A percentile compares a stretch with the other conserved stretches of the same genome.
Conservation (phyloP, 2,797 vertebrate genomes). For the Lemur catta region DNA sequence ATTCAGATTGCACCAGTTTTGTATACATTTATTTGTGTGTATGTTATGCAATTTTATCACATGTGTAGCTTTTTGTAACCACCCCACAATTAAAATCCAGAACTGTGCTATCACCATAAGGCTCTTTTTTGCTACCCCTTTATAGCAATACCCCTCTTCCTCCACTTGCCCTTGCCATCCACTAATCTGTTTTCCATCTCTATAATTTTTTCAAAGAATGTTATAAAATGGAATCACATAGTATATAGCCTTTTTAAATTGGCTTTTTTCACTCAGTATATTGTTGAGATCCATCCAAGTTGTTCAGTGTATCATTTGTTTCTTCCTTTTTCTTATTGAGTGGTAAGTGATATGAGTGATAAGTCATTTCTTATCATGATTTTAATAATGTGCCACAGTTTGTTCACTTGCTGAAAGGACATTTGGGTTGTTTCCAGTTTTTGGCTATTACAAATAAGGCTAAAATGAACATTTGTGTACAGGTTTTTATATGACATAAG, state of each 20-base stretch:
- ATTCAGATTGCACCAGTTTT: slow-evolving; percentile 7
- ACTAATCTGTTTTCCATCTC: not conserved
- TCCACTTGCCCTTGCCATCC: not conserved
- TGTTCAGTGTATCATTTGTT: not conserved
- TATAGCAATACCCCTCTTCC: not conserved
- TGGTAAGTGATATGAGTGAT: too few relatives aligned
- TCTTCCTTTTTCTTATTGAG: not conserved
- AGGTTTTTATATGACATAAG: not conserved
- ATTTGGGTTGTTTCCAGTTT: not conserved
- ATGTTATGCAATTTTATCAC: not conserved
- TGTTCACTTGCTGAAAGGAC: not conserved
- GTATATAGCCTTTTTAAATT: not conserved
- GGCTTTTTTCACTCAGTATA: not conserved
- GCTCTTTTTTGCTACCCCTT: not conserved
- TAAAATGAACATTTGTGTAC: not conserved
- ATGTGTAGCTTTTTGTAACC: not conserved
- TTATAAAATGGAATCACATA: not conserved
- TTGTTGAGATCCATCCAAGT: not conserved
- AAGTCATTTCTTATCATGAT: too few relatives aligned
- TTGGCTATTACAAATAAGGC: not conserved
- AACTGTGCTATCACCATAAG: not conserved
- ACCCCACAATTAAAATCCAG: not conserved
- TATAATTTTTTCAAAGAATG: slow-evolving; percentile 10
- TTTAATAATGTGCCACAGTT: not conserved
- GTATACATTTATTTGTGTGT: not conserved